A percentile compares a stretch with the other conserved stretches of the same genome.
Conservation (phyloP, 2,797 vertebrate species). For the Agapornis canus region DNA sequence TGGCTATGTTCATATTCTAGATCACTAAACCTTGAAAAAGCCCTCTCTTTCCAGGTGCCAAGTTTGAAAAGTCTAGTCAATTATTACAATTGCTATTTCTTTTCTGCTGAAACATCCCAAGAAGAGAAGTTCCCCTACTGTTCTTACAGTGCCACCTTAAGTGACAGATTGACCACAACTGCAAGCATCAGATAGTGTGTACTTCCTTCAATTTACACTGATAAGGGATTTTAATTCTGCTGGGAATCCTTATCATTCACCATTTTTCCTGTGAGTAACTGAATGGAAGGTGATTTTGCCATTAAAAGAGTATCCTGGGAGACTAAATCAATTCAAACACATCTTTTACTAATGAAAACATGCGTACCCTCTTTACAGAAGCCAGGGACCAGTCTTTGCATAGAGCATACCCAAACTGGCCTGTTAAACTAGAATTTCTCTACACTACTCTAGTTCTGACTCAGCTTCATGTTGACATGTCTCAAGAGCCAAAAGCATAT, state of each 20-base stretch:
- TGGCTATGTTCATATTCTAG: neutral
- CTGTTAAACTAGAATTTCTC: conserved; percentile 48
- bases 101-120: neutral
- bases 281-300: neutral
- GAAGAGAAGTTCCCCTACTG: neutral
- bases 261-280: neutral
- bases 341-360: neutral
- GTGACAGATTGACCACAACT: neutral
- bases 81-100: neutral
- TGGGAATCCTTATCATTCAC: neutral
- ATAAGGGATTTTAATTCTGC: neutral
- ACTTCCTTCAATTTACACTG: neutral
- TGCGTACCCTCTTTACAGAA: neutral
- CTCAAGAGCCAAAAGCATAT: conserved; percentile 60
- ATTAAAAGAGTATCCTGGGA: neutral
- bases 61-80: neutral
- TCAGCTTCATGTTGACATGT: conserved; percentile 60
- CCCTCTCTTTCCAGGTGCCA: neutral
- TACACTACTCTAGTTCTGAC: conserved; percentile 63
- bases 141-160: neutral
- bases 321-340: neutral
- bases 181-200: neutral
- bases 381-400: neutral
- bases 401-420: neutral
- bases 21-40: neutral